phyloP scores from a whole-genome alignment of 2,888 invertebrate species.

The Arenicola marina region DNA sequence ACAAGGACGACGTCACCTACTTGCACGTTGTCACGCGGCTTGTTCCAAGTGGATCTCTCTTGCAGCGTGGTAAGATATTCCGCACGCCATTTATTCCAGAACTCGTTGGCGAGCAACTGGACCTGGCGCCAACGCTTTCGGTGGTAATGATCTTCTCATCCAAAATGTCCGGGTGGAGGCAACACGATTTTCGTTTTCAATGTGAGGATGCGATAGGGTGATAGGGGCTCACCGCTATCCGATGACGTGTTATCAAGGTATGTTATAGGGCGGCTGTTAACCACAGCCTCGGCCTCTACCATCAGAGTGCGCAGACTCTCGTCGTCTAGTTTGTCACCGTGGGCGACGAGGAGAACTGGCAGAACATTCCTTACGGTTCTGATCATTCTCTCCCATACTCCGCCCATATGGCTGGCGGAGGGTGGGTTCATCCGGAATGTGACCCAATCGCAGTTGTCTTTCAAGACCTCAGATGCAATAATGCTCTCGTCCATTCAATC shows the following conservation, averaged over 20 bases:
- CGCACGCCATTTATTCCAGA: constrained; percentile 34
- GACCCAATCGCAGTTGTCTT: too few relatives aligned
- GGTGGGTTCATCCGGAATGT: constrained; percentile 3
- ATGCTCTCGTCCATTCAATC: too few relatives aligned
- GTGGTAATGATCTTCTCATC: constrained; percentile 23
- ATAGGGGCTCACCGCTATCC: constrained; percentile 12
- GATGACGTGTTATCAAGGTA: background rate
- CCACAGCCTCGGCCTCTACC: background rate
- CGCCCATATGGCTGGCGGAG: constrained; percentile 2
- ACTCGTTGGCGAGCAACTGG: constrained; percentile 32
- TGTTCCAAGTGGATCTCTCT: constrained; percentile 26
- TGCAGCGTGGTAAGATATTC: constrained; percentile 31
- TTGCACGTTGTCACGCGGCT: background rate
- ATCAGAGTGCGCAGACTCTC: background rate
- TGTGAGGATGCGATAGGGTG: constrained; percentile 22
- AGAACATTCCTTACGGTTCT: background rate
- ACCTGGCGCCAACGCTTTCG: constrained; percentile 31
- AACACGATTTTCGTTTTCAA: constrained; percentile 17
- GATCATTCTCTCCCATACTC: constrained; percentile 6
- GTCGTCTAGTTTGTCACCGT: background rate
- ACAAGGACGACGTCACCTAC: constrained; percentile 9
- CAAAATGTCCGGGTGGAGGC: constrained; percentile 35
- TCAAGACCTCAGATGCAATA: too few relatives aligned
- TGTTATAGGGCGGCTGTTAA: background rate
- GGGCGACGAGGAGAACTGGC: background rate